Evolutionary conservation across 2,113 vertebrate species (phyloP).

Genomic region (Oceanites oceanicus): DNA sequence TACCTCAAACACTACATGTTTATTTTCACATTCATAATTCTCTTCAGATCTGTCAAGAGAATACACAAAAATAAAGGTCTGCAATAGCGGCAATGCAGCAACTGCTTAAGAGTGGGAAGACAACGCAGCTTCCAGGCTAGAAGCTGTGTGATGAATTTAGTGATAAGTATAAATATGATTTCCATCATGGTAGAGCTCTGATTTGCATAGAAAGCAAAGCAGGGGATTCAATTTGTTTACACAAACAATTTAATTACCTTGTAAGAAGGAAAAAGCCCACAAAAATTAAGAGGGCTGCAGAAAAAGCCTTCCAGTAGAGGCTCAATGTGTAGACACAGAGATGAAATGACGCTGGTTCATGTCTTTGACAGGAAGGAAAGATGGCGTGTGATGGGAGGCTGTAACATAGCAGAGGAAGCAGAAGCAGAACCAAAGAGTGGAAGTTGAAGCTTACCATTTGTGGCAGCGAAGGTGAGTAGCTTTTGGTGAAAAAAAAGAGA

Average conservation of each 20-base stretch:
- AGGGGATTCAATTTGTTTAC: background rate
- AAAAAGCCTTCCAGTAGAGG: background rate
- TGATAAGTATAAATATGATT: background rate
- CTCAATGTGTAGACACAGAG: fast-evolving
- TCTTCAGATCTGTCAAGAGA: background rate
- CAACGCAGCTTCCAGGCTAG: background rate
- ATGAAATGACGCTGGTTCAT: background rate
- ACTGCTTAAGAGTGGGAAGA: background rate
- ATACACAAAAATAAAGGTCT: background rate
- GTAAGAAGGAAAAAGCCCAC: background rate
- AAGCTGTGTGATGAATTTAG: background rate
- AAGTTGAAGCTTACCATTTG: background rate
- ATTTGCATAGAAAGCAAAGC: constrained; percentile 3
- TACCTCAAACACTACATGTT: background rate
- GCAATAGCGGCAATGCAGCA: background rate
- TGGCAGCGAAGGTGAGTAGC: background rate
- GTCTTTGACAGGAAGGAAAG: background rate
- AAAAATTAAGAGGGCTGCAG: background rate
- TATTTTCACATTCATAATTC: background rate
- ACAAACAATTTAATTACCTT: background rate
- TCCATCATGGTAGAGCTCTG: background rate
- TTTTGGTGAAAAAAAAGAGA: background rate
- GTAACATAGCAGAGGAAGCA: background rate
- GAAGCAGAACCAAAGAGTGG: background rate
- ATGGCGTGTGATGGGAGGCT: background rate